These are phyloP conservation scores for Gerris lacustris DNA, from an alignment of 2,888 invertebrate genomes.

Conservation along the genomic window DNA sequence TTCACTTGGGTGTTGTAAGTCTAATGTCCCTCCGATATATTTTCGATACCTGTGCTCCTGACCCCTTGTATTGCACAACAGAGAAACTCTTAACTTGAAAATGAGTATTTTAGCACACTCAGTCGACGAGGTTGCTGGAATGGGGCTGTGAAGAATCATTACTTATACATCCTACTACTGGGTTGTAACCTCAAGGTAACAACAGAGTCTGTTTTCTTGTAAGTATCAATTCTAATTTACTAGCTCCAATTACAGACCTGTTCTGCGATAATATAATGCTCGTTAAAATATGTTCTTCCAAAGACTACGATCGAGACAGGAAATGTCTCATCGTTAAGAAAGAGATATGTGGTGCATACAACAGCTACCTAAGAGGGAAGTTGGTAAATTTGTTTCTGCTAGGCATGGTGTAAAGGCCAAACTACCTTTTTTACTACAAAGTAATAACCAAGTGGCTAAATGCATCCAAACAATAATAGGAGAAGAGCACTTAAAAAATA, in stretches of 20 bases:
- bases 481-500: background rate
- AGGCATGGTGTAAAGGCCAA: conserved; percentile 1
- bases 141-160: too few species aligned
- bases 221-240: background rate
- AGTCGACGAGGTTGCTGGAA: too few species aligned
- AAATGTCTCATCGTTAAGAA: background rate
- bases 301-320: background rate
- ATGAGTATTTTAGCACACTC: too few species aligned
- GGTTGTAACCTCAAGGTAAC: too few species aligned
- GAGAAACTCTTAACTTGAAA: too few species aligned
- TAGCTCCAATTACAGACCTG: background rate
- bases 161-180: too few species aligned
- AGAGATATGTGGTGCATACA: background rate
- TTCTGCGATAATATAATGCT: conserved; percentile 6
- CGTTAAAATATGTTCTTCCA: background rate
- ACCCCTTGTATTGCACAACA: too few species aligned
- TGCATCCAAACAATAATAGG: background rate
- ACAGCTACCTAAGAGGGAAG: background rate
- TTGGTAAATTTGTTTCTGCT: background rate
- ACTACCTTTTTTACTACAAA: background rate
- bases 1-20: too few species aligned
- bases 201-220: too few species aligned
- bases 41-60: too few species aligned
- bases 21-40: too few species aligned
- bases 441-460: conserved; percentile 3